Conservation (phyloP, 2,888 invertebrate genomes). For the Arctia plantaginis region DNA sequence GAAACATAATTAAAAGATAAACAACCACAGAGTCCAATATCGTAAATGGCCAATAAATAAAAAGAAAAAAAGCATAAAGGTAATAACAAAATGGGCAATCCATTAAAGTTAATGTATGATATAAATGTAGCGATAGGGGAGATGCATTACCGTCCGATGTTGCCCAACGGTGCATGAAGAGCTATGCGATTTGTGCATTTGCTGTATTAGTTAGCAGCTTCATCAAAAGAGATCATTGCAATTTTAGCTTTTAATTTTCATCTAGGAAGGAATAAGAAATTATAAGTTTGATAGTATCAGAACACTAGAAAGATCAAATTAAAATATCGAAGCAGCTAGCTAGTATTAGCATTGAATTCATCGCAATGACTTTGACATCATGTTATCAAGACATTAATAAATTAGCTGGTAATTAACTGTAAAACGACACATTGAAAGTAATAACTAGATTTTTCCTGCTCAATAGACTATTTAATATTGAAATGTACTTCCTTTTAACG, state of each 20-base stretch:
- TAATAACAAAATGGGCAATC: constrained; percentile 80
- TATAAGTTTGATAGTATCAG: neutral
- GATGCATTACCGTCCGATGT: constrained; percentile 66
- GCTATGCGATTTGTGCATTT: constrained; percentile 68
- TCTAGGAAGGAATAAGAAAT: too few species aligned
- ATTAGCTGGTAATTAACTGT: neutral
- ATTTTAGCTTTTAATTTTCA: constrained; percentile 25
- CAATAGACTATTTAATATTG: too few species aligned
- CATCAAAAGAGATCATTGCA: constrained; percentile 35
- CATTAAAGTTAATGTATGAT: constrained; percentile 79
- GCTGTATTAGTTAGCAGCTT: constrained; percentile 59
- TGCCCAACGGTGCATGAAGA: constrained; percentile 74
- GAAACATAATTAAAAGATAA: constrained; percentile 11
- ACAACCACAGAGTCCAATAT: constrained; percentile 32
- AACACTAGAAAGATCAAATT: neutral
- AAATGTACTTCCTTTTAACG: neutral
- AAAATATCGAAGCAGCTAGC: neutral
- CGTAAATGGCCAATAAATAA: constrained; percentile 48
- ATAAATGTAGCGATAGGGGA: constrained; percentile 69
- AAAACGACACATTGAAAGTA: neutral
- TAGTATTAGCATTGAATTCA: neutral
- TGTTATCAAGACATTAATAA: neutral
- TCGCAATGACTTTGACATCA: neutral
- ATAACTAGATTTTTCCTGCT: neutral
- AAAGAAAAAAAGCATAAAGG: constrained; percentile 50